Conservation (phyloP, 2,797 vertebrate genomes). For the Monodelphis domestica region DNA sequence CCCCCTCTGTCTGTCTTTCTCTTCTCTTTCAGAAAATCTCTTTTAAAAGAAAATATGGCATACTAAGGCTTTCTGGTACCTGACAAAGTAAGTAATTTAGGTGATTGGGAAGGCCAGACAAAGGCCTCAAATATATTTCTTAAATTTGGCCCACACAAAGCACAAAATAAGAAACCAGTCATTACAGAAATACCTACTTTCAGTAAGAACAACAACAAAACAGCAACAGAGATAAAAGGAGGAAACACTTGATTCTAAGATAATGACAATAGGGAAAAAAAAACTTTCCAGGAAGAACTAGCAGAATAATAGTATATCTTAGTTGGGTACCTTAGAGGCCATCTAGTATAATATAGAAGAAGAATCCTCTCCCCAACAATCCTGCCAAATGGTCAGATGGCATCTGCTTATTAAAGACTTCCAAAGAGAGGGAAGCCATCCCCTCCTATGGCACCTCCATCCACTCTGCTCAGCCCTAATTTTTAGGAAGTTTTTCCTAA, state of each 20-base stretch:
- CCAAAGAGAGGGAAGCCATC: not conserved
- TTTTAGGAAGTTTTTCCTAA: not conserved
- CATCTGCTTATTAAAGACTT: not conserved
- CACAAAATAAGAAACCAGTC: not conserved
- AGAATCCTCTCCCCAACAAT: not conserved
- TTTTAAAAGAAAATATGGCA: not conserved
- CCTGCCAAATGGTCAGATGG: not conserved
- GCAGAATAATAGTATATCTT: not conserved
- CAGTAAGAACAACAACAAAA: not conserved
- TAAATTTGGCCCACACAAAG: not conserved
- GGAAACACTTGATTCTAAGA: not conserved
- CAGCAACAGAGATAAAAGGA: not conserved
- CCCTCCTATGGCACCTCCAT: not conserved
- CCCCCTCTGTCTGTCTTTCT: not conserved
- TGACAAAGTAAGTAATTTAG: not conserved
- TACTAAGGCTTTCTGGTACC: not conserved
- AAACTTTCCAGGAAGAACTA: not conserved
- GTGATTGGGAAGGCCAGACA: not conserved
- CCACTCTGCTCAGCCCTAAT: not conserved
- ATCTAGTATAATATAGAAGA: not conserved
- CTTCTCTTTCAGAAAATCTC: not conserved
- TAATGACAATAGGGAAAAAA: not conserved
- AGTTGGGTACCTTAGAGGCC: not conserved
- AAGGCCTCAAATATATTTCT: not conserved
- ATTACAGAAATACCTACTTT: not conserved